A percentile compares a stretch with the other conserved stretches of the same genome.
Conservation (phyloP, 1,140 invertebrate species). For the Aphidius gifuensis region DNA sequence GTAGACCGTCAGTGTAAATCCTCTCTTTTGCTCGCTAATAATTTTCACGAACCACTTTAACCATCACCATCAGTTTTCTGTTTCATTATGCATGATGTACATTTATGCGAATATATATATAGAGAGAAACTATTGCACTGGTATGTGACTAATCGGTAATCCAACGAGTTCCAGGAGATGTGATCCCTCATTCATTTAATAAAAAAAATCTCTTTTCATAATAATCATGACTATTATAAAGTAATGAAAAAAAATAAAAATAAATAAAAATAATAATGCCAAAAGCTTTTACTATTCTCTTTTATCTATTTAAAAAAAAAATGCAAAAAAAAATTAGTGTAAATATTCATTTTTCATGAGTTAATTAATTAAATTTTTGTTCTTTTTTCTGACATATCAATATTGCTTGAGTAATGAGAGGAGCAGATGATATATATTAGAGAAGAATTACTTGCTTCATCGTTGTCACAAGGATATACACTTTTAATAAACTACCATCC, state of each 20-base stretch:
- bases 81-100: not conserved
- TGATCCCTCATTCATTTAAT: too few relatives aligned
- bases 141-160: constrained; percentile 24
- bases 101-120: not conserved
- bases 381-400: not conserved
- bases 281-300: too few relatives aligned
- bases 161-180: not conserved
- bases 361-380: not conserved
- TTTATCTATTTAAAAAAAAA: not conserved
- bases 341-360: not conserved
- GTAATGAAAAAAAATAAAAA: constrained; percentile 2
- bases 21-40: too few relatives aligned
- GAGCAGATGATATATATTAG: not conserved
- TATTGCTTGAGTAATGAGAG: not conserved
- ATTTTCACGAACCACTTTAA: too few relatives aligned
- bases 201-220: too few relatives aligned
- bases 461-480: constrained; percentile 23
- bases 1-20: not conserved
- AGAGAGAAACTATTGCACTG: not conserved
- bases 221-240: not conserved
- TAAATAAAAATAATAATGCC: not conserved
- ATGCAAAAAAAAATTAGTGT: not conserved
- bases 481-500: constrained; percentile 29
- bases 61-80: too few relatives aligned
- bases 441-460: constrained; percentile 7